Percentiles rank a stretch among this genome's conserved stretches.
Conservation (phyloP, 2,888 invertebrate genomes). For the Erebia aethiops region DNA sequence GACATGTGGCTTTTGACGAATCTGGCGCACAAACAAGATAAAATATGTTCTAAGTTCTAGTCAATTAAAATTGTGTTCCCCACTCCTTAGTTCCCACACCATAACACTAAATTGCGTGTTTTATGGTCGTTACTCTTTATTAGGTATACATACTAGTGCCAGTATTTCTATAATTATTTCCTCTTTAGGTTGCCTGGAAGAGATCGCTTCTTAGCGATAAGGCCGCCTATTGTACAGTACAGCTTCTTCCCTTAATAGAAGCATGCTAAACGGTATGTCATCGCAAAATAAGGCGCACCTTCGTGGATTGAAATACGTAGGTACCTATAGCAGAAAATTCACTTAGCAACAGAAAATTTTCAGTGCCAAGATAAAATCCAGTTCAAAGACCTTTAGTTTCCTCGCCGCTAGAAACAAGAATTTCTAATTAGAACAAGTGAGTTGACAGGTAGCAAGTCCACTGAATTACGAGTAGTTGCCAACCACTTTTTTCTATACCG, state of each 20-base stretch:
- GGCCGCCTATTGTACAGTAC: too few species aligned
- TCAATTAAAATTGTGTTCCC: too few species aligned
- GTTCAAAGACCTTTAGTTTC: conserved; percentile 6
- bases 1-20: conserved; percentile 4
- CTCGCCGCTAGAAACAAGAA: conserved; percentile 14
- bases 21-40: not conserved
- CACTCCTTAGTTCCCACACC: too few species aligned
- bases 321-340: not conserved
- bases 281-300: too few species aligned
- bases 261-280: too few species aligned
- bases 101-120: too few species aligned
- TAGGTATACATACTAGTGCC: too few species aligned
- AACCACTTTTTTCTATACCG: conserved; percentile 16
- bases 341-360: conserved; percentile 2
- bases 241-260: too few species aligned
- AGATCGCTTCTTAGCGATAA: too few species aligned
- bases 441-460: conserved; percentile 11
- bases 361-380: not conserved
- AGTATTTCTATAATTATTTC: too few species aligned
- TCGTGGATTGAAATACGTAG: not conserved
- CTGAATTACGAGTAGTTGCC: conserved; percentile 13
- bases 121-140: too few species aligned
- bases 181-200: too few species aligned
- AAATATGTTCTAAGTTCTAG: not conserved
- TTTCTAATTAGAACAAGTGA: conserved; percentile 13